Base-by-base conservation (phyloP, 2,888 invertebrate genomes). In the Heliconius aoede region DNA sequence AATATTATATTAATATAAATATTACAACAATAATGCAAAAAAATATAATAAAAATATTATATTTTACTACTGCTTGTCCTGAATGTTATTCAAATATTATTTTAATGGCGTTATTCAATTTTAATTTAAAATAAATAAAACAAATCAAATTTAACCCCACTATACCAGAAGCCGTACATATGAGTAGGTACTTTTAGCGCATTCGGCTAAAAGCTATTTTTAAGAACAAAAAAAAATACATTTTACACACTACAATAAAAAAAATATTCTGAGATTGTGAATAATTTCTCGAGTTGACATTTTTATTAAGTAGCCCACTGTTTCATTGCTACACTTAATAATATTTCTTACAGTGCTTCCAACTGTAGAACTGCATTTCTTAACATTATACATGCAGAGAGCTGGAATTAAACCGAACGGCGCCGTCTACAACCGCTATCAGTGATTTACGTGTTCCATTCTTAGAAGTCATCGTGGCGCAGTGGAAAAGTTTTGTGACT, bases 371-470 rank as follows among this genome's bases (percentile, higher is more conserved):
- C 73, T 71, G 30, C 60, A 65, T 67, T 61, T 65, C 73, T 73
- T 61, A 79, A 80, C 82, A 84, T 85, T 85, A 85, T 85, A 84
- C 83, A 88, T 87, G 84, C 87, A 85, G 80, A 84, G 81, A 80
- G 85, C 85, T 88, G 86, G 86, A 88, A 88, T 87, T 88, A 89
- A 87, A 88, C 86, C 86, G 84, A 88, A 86, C 79, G 87, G 86
- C 72, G 76, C 78, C 78, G 85, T 85, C 87, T 87, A 85, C 88
- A 85, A 87, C 87, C 87, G 83, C 84, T 85, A 84, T 84, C 80
- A 81, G 84, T 91, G 91, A 92, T 91, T 92, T 91, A 92, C 90
- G 90, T 87, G 86, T 90, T 90, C 90, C 88, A 92, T 92, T 91
- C 87, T 58, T 26, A 26, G 86, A 89, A 24, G 7, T 26, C 15